Evolutionary conservation across 64 coral and sea anemone genomes (phyloP), one percentile per base, ranked within the genome.

Genomic region (Montipora cactus): DNA sequence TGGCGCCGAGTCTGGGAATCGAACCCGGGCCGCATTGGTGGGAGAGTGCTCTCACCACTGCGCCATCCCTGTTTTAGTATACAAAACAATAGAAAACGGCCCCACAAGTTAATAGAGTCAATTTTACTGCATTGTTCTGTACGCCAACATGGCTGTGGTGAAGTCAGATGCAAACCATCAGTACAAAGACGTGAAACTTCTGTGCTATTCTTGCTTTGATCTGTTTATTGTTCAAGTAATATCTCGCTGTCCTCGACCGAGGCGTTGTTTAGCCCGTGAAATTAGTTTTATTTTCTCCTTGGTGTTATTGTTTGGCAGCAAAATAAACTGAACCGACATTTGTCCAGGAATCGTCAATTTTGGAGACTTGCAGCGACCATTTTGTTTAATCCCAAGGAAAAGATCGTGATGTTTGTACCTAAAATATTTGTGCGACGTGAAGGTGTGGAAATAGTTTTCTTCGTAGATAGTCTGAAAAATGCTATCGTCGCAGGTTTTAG

Each of bases 391-490:
- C 58, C 91, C 95, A 62, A 96, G 79, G 81, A 96, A 96, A 46
- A 96, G 81, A 67, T 96, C 95, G 37, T 96, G 87, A 2, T 76
- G 88, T 21, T 85, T 77, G 15, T 44, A 59, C 55, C 68, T 83
- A 77, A 89, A 96, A 81, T 80, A 96, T 88, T 96, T 96, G 46
- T 81, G 91, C 4, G 95, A 96, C 47, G 95, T 61, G 79, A 96
- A 96, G 13, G 89, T 93, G 81, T 93, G 87, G 71, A 96, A 96
- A 18, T 83, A 74, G 72, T 96, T 96, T 90, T 93, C 91, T 47
- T 96, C 95, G 13, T 93, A 88, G 16, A 90, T 80, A 5, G 91
- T 93, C 74, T 81, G 75, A 45, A 93, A 93, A 66, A 93, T 16
- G 28, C 82, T 93, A 2, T 93, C 91, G 44, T 87, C 83, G 25